phyloP scores from a whole-genome alignment of 1,140 invertebrate species.

The Drosophila willistoni region DNA sequence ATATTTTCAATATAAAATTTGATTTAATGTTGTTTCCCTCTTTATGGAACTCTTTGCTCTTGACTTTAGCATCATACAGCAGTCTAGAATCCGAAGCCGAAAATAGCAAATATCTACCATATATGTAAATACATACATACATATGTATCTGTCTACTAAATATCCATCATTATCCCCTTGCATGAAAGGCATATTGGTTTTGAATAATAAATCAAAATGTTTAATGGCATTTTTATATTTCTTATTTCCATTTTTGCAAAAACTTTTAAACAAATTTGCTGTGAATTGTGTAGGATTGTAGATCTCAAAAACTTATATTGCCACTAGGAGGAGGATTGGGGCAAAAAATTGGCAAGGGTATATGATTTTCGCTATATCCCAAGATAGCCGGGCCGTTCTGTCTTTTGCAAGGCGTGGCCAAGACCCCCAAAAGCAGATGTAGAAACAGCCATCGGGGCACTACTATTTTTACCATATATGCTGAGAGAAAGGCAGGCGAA shows the following conservation, averaged over 20 bases:
- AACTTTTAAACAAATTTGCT: too few relatives aligned
- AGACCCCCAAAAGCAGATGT: conserved; percentile 17
- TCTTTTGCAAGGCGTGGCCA: conserved; percentile 30
- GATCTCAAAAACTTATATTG: too few relatives aligned
- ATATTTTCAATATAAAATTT: background rate
- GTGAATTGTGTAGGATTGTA: too few relatives aligned
- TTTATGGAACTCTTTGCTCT: background rate
- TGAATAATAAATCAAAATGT: background rate
- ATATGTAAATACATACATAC: background rate
- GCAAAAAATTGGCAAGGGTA: background rate
- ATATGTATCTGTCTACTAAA: background rate
- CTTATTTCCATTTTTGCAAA: too few relatives aligned
- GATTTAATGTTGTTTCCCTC: background rate
- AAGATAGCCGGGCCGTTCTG: background rate
- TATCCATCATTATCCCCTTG: conserved; percentile 1
- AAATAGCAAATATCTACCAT: background rate
- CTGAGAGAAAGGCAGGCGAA: background rate
- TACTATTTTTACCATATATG: conserved; percentile 5
- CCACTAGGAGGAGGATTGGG: too few relatives aligned
- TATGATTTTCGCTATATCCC: background rate
- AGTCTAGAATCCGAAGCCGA: background rate
- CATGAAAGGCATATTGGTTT: background rate
- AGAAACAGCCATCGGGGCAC: conserved; percentile 12
- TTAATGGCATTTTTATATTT: too few relatives aligned
- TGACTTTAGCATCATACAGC: conserved; percentile 1